phyloP scores from a whole-genome alignment of 2,113 vertebrate genomes.

The Illadopsis cleaveri region DNA sequence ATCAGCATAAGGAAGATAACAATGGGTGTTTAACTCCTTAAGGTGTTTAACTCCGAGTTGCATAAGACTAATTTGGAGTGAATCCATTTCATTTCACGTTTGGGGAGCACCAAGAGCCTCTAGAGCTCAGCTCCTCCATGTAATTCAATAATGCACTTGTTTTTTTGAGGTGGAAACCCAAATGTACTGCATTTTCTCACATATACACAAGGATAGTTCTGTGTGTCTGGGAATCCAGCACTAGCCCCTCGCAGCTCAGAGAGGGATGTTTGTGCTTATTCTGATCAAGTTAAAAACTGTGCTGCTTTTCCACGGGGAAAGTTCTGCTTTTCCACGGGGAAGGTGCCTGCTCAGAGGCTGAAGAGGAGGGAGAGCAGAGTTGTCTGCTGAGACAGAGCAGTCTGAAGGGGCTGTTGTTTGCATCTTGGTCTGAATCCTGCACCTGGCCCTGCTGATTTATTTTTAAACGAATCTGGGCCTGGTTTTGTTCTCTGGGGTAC shows the following conservation, averaged over 20 bases:
- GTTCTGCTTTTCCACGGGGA: background rate
- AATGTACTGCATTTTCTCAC: background rate
- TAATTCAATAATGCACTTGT: background rate
- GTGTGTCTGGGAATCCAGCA: background rate
- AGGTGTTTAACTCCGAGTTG: background rate
- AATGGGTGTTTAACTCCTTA: background rate
- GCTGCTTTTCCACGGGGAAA: background rate
- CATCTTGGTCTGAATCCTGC: background rate
- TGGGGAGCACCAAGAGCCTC: background rate
- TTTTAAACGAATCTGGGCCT: background rate
- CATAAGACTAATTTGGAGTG: background rate
- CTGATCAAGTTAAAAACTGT: background rate
- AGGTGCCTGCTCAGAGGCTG: background rate
- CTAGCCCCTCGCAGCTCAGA: background rate
- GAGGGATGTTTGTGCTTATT: background rate
- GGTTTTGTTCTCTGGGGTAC: background rate
- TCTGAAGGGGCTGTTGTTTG: background rate
- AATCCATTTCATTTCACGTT: background rate
- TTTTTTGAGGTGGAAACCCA: background rate
- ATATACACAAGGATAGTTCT: accelerated
- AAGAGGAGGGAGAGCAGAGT: background rate
- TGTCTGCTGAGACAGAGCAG: background rate
- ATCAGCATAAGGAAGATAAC: background rate
- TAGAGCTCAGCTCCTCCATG: background rate
- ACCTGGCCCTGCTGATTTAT: background rate